Evolutionary conservation across 2,888 invertebrate species (phyloP).

Genomic region (Miltochrista miniata): DNA sequence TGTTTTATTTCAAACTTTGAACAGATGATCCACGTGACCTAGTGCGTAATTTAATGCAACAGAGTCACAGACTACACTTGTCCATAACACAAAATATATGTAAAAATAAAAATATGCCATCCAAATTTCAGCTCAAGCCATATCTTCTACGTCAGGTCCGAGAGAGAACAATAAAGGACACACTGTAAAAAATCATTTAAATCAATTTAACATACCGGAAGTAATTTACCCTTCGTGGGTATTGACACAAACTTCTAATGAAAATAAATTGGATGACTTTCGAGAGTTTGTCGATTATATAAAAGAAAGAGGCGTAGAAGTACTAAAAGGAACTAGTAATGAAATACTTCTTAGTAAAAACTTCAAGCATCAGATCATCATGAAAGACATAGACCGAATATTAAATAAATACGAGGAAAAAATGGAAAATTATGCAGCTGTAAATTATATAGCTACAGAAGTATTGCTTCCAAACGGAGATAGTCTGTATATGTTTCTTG

Average conservation of each 20-base stretch:
- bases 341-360: not conserved
- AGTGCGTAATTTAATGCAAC: too few species aligned
- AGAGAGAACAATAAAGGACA: not conserved
- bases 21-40: too few species aligned
- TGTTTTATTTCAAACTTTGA: too few species aligned
- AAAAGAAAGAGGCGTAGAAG: not conserved
- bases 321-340: not conserved
- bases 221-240: not conserved
- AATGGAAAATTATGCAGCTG: not conserved
- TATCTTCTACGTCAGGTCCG: not conserved
- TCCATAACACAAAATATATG: too few species aligned
- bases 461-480: not conserved
- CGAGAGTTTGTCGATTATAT: not conserved
- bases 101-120: too few species aligned
- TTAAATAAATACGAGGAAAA: not conserved
- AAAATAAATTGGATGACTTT: not conserved
- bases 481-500: not conserved
- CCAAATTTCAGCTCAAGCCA: not conserved
- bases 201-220: not conserved
- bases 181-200: not conserved
- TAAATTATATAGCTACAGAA: not conserved
- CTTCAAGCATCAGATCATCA: not conserved
- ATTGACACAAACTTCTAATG: not conserved
- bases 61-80: too few species aligned
- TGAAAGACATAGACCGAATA: not conserved